phyloP scores from a whole-genome alignment of 53 echinoderm and acorn worm genomes.

The Holothuria leucospilota region DNA sequence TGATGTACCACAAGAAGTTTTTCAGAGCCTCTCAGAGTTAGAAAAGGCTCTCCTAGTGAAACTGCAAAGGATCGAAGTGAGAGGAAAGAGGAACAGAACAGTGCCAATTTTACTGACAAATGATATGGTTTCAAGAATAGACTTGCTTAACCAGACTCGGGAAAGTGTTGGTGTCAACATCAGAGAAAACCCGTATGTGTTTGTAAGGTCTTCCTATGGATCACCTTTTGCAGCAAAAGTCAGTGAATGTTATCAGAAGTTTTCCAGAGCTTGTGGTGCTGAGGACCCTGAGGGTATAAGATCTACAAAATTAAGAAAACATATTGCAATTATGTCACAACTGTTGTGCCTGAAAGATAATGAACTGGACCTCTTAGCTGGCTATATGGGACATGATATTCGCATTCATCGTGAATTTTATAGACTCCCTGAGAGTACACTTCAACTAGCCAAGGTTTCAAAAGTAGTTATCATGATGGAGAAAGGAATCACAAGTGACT shows the following conservation, averaged over 20 bases:
- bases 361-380: too few species aligned
- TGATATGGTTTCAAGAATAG: slow-evolving; percentile 48
- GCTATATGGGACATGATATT: too few species aligned
- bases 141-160: slow-evolving; percentile 48
- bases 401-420: too few species aligned
- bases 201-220: too few species aligned
- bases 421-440: slow-evolving; percentile 43
- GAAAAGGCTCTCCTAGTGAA: slow-evolving; percentile 56
- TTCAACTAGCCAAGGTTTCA: slow-evolving; percentile 70
- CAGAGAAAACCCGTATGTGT: slow-evolving; percentile 62
- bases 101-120: slow-evolving; percentile 67
- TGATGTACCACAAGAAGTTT: slow-evolving; percentile 30
- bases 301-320: slow-evolving; percentile 68
- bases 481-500: too few species aligned
- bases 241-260: too few species aligned
- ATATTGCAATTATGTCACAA: too few species aligned
- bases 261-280: slow-evolving; percentile 44
- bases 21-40: too few species aligned
- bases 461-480: slow-evolving; percentile 65
- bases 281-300: slow-evolving; percentile 42
- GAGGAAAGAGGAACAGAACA: too few species aligned
- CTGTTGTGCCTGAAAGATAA: too few species aligned
- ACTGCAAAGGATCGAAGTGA: too few species aligned
- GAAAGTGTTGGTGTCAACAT: slow-evolving; percentile 38
- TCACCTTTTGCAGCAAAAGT: too few species aligned